Conservation (phyloP, 2,113 vertebrate genomes). For the Cryptoleucopteryx plumbea region DNA sequence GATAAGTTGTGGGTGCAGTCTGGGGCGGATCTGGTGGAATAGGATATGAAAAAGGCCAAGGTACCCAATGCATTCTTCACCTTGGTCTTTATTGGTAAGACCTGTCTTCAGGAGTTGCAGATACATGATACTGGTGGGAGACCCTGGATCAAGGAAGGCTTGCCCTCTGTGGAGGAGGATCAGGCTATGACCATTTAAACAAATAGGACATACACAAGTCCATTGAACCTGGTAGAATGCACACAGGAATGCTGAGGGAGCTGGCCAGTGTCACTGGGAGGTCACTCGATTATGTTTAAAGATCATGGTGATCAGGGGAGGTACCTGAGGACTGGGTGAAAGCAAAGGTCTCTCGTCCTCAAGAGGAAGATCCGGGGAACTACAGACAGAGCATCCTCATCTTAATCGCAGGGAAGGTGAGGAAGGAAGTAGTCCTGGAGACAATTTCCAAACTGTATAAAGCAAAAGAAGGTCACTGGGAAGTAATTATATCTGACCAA, state of each 20-base stretch:
- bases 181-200: neutral
- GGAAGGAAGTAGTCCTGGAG: neutral
- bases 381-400: neutral
- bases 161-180: neutral
- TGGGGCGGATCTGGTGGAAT: neutral
- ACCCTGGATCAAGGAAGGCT: neutral
- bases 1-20: neutral
- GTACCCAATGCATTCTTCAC: neutral
- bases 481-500: neutral
- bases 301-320: neutral
- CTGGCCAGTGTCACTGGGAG: rapidly evolving
- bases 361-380: neutral
- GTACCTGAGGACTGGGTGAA: neutral
- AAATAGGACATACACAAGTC: neutral
- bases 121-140: neutral
- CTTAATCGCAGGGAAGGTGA: neutral
- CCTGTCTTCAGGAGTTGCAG: neutral
- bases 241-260: neutral
- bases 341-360: neutral
- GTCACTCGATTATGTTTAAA: neutral
- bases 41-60: neutral
- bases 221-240: neutral
- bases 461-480: neutral
- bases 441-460: neutral
- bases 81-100: neutral